These are phyloP conservation scores for Pelosia muscerda DNA, from an alignment of 2,888 invertebrate species.

Conservation along the genomic window DNA sequence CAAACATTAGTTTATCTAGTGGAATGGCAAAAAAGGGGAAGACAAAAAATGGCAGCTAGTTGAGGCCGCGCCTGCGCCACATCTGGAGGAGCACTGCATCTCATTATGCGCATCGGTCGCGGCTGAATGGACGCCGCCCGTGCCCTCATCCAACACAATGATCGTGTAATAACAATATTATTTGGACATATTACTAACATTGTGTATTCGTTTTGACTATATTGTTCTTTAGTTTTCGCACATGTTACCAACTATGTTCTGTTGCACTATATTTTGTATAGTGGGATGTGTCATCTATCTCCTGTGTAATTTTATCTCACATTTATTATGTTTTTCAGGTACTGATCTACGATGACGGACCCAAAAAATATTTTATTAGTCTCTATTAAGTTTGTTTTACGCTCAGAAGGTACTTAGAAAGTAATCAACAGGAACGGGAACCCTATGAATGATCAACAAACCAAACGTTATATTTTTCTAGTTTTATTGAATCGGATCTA, in stretches of 20 bases:
- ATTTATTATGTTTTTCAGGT: slow-evolving; percentile 3
- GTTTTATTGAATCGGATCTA: not conserved
- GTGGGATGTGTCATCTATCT: not conserved
- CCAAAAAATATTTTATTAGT: not conserved
- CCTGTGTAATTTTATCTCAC: not conserved
- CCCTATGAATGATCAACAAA: too few relatives aligned
- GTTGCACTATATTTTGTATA: not conserved
- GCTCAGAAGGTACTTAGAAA: not conserved
- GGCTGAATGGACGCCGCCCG: slow-evolving; percentile 71
- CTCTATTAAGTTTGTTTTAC: not conserved
- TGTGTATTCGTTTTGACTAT: slow-evolving; percentile 32
- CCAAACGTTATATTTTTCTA: not conserved
- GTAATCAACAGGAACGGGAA: not conserved
- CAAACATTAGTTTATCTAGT: slow-evolving; percentile 47
- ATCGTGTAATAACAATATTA: slow-evolving; percentile 57
- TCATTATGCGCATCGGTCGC: slow-evolving; percentile 81
- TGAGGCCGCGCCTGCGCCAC: slow-evolving; percentile 82
- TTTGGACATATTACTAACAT: slow-evolving; percentile 43
- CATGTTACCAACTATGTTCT: slow-evolving; percentile 22
- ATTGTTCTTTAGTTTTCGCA: slow-evolving; percentile 36
- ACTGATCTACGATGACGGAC: not conserved
- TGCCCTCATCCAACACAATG: slow-evolving; percentile 66
- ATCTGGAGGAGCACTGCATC: slow-evolving; percentile 84
- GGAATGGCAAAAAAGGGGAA: slow-evolving; percentile 52
- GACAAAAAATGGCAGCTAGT: slow-evolving; percentile 75